Percentiles rank a stretch among this genome's conserved stretches.
Evolutionary conservation across 2,888 invertebrate species (phyloP).

Genomic region (Copidosoma aretas): DNA sequence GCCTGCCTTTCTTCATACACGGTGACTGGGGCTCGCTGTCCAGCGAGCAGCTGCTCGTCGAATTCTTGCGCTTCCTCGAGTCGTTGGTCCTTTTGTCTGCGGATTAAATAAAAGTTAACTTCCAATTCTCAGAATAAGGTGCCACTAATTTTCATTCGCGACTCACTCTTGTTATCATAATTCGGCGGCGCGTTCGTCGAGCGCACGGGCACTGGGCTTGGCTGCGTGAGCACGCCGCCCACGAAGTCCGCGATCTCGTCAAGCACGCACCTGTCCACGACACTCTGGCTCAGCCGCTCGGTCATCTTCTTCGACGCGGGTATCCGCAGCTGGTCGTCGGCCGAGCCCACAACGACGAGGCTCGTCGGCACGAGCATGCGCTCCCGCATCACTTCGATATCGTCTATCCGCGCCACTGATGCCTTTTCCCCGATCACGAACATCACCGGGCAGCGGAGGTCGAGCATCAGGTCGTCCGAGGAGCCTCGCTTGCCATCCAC

Average conservation of each 20-base stretch:
- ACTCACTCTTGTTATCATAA: slow-evolving; percentile 37
- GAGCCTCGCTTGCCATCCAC: slow-evolving; percentile 77
- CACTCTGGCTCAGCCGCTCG: slow-evolving; percentile 80
- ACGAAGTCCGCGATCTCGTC: slow-evolving; percentile 74
- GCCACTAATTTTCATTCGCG: not conserved
- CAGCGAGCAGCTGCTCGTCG: slow-evolving; percentile 62
- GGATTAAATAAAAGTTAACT: not conserved
- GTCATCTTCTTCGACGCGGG: slow-evolving; percentile 73
- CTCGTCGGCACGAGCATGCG: slow-evolving; percentile 79
- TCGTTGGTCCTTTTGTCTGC: slow-evolving; percentile 19
- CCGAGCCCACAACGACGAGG: slow-evolving; percentile 79
- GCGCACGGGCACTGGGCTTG: slow-evolving; percentile 67
- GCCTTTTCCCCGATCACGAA: slow-evolving; percentile 83
- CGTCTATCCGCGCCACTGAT: slow-evolving; percentile 71
- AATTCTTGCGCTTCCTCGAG: slow-evolving; percentile 64
- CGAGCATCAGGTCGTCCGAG: slow-evolving; percentile 77
- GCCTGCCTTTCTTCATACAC: slow-evolving; percentile 60
- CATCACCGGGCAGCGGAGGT: slow-evolving; percentile 75
- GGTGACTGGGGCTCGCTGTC: slow-evolving; percentile 66
- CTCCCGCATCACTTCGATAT: slow-evolving; percentile 78
- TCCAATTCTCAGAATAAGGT: not conserved
- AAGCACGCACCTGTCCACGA: slow-evolving; percentile 79
- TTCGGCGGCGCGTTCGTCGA: slow-evolving; percentile 46
- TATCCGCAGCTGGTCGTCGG: slow-evolving; percentile 77
- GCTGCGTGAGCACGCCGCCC: slow-evolving; percentile 67